These are phyloP conservation scores for Dendrolimus houi DNA, from an alignment of 2,888 invertebrate species.

Conservation along the genomic window DNA sequence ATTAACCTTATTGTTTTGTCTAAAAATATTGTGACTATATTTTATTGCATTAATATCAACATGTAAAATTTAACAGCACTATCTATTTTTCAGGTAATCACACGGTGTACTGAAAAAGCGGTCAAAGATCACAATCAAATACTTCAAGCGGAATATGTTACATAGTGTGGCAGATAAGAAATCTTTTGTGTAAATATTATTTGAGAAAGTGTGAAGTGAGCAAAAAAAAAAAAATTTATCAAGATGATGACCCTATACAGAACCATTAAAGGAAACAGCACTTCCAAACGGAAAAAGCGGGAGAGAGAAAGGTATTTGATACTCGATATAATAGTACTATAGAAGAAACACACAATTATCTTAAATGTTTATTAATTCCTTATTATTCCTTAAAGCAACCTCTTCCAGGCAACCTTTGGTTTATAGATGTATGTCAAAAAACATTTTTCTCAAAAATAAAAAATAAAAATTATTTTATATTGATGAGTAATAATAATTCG, in stretches of 20 bases:
- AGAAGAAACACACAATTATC: too few species aligned
- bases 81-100: slow-evolving; percentile 1
- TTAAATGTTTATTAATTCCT: too few species aligned
- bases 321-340: too few species aligned
- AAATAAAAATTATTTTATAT: too few species aligned
- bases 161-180: not conserved
- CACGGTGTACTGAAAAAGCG: not conserved
- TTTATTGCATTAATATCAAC: too few species aligned
- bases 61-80: too few species aligned
- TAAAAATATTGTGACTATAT: too few species aligned
- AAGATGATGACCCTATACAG: slow-evolving; percentile 77
- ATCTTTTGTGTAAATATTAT: not conserved
- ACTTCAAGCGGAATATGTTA: slow-evolving; percentile 4
- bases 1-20: too few species aligned
- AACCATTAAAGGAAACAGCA: slow-evolving; percentile 73
- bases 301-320: slow-evolving; percentile 58
- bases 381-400: not conserved
- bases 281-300: slow-evolving; percentile 66
- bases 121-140: not conserved
- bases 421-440: too few species aligned
- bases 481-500: too few species aligned
- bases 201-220: slow-evolving; percentile 26
- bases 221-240: slow-evolving; percentile 14
- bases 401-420: not conserved
- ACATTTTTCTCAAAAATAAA: too few species aligned